A percentile compares a stretch with the other conserved stretches of the same genome.
phyloP scores from a whole-genome alignment of 2,888 invertebrate genomes.

The Branchinecta sandiegonensis region DNA sequence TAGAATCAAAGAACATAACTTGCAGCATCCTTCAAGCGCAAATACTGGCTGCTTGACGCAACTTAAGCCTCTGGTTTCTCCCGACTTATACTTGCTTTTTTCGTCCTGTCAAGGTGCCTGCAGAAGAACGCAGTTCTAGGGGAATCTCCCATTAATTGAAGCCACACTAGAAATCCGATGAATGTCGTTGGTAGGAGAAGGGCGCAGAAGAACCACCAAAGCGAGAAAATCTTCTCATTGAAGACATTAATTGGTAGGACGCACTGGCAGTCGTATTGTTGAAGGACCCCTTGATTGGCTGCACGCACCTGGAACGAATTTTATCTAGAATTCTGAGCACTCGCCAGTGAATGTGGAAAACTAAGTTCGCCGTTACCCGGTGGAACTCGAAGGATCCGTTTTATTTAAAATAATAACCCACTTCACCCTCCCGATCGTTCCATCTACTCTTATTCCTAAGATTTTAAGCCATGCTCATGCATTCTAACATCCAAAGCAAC shows the following conservation, averaged over 20 bases:
- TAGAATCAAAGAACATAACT: no score
- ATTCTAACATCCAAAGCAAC: no score
- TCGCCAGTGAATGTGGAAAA: background rate
- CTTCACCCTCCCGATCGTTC: no score
- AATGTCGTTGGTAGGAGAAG: slow-evolving; percentile 32
- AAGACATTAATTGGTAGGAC: slow-evolving; percentile 33
- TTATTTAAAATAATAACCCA: no score
- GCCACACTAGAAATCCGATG: slow-evolving; percentile 31
- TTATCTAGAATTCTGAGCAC: slow-evolving; percentile 23
- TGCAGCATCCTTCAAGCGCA: no score
- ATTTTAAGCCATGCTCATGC: no score
- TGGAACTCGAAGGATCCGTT: no score
- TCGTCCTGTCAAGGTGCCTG: slow-evolving; percentile 33
- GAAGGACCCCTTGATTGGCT: slow-evolving; percentile 31
- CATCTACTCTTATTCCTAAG: no score
- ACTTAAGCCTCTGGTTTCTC: slow-evolving; percentile 32
- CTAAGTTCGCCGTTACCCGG: no score
- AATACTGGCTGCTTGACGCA: no score
- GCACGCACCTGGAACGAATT: slow-evolving; percentile 33
- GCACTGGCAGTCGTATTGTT: slow-evolving; percentile 32
- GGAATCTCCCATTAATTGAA: slow-evolving; percentile 30
- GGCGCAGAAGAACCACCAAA: slow-evolving; percentile 34
- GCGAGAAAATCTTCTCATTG: slow-evolving; percentile 33
- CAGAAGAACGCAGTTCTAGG: slow-evolving; percentile 34
- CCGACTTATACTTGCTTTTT: slow-evolving; percentile 36